Evolutionary conservation across 2,113 vertebrate genomes (phyloP).

Genomic region (Hippocampus zosterae): DNA sequence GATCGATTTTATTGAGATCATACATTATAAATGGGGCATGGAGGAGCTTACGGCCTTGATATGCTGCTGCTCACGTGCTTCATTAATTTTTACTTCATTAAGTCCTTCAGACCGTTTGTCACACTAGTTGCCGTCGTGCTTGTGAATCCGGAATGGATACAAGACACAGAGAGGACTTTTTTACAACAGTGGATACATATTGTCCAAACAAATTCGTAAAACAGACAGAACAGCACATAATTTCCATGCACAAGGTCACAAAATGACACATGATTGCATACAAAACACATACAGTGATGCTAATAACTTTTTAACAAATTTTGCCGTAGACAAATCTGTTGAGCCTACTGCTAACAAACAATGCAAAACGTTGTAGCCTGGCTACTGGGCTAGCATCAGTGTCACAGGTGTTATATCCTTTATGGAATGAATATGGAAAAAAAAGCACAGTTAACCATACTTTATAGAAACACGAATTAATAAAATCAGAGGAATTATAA

Average conservation of each 20-base stretch:
- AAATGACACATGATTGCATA: background rate
- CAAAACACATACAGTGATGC: background rate
- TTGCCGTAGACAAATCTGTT: too few species aligned
- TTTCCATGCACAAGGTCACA: constrained; percentile 1
- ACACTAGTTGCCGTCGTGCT: constrained; percentile 59
- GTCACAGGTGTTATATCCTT: too few species aligned
- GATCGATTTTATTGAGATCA: constrained; percentile 83
- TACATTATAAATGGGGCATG: constrained; percentile 78
- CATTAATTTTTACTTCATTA: constrained; percentile 82
- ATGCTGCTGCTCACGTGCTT: constrained; percentile 73
- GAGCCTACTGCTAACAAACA: too few species aligned
- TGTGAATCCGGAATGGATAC: constrained; percentile 43
- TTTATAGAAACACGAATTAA: too few species aligned
- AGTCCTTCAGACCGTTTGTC: constrained; percentile 72
- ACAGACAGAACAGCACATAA: constrained; percentile 30
- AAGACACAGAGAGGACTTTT: constrained; percentile 26
- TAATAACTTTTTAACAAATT: background rate
- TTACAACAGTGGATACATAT: constrained; percentile 43
- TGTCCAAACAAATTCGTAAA: constrained; percentile 63
- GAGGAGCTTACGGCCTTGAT: constrained; percentile 75
- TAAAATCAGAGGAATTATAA: too few species aligned
- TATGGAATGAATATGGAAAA: too few species aligned
- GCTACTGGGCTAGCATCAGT: too few species aligned
- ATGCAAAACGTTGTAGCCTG: too few species aligned
- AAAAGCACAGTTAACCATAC: too few species aligned